phyloP scores from a whole-genome alignment of 1,140 invertebrate species.

The Semibalanus balanoides region DNA sequence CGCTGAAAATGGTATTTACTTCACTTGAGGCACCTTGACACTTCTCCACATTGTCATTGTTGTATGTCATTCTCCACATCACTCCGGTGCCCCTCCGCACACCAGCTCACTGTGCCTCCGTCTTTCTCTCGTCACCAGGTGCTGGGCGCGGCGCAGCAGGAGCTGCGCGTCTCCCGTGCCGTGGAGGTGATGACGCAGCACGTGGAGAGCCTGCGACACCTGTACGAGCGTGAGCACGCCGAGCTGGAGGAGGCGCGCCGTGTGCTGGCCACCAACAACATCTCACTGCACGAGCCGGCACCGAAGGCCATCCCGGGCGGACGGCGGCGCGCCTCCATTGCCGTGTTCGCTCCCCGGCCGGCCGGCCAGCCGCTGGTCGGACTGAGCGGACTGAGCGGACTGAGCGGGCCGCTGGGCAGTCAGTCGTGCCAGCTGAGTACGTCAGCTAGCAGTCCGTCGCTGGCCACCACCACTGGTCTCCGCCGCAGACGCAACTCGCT shows the following conservation, averaged over 20 bases:
- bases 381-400: too few relatives aligned
- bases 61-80: too few relatives aligned
- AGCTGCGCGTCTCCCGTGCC: conserved; percentile 34
- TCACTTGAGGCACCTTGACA: too few relatives aligned
- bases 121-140: conserved; percentile 14
- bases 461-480: background rate
- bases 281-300: background rate
- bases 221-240: conserved; percentile 30
- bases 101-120: background rate
- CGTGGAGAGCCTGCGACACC: conserved; percentile 36
- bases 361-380: background rate
- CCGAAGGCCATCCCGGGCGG: background rate
- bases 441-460: too few relatives aligned
- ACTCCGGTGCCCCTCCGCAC: background rate
- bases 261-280: background rate
- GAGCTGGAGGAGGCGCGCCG: conserved; percentile 32
- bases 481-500: background rate
- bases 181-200: conserved; percentile 38
- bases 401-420: too few relatives aligned
- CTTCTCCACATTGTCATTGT: too few relatives aligned
- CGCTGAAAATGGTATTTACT: too few relatives aligned
- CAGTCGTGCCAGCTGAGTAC: too few relatives aligned
- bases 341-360: background rate
- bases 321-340: background rate
- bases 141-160: conserved; percentile 38